Evolutionary conservation across 2,888 invertebrate species (phyloP), one percentile per base, ranked within the genome.

Genomic region (Drosophila formosana): DNA sequence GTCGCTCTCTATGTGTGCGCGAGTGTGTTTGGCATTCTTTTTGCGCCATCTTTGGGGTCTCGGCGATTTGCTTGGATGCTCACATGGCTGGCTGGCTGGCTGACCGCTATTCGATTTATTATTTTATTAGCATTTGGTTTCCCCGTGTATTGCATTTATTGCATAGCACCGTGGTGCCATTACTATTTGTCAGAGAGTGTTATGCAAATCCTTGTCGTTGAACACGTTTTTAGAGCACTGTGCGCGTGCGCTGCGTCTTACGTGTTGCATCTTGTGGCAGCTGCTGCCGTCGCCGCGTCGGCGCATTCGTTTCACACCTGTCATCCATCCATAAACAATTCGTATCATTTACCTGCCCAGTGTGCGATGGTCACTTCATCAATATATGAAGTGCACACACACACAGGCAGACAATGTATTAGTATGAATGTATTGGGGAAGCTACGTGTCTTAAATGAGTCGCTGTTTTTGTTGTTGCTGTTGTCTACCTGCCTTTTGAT

Each of bases 91-190:
- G 72, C 75, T 78, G 9, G 72, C 18, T 18, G 18, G 18, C 75
- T 78, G 73, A 77, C 74, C 82, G 80, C 81, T 73, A 74, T 88
- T 86, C 83, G 83, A 83, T 81, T 80, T 80, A 83, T 86, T 86
- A 86, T 81, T 72, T 83, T 86, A 88, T 85, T 88, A 81, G 74
- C 77, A 82, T 81, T 83, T 82, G 65, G 66, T 78, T 83, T 58
- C 71, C 18, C 67, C 45, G 45, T 25, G 25, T 45, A 25, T 57
- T 65, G 67, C n/a, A 43, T 49, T 51, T 18, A 18, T 18, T 18
- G 18, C 18, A 18, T 18, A 2, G 78, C 57, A 83, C 88, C 79
- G 73, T 82, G 82, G 84, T 49, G 23, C 63, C 47, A 56, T 25
- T 26, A 8, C 9, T 7, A 63, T 52, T 61, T 39, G 25, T 32